These are phyloP conservation scores for Physocephala rufipes DNA, from an alignment of 2,888 invertebrate species.

Conservation along the genomic window DNA sequence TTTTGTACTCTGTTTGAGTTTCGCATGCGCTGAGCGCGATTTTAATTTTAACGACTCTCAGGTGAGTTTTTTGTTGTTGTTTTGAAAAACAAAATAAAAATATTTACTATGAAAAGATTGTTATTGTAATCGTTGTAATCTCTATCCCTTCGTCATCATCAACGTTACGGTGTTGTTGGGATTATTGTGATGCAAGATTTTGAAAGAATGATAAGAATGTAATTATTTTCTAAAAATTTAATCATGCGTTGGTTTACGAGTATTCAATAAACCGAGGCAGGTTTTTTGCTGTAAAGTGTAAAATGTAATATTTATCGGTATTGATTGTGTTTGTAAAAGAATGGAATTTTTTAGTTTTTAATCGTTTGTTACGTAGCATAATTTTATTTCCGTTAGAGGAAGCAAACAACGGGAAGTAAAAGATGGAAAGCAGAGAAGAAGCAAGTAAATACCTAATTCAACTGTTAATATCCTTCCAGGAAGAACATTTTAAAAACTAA, in stretches of 20 bases:
- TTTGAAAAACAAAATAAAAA: no score
- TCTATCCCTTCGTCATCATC: not conserved
- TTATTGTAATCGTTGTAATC: not conserved
- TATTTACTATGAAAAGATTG: not conserved
- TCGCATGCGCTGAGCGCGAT: conserved; percentile 57
- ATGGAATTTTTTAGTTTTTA: no score
- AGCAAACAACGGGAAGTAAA: no score
- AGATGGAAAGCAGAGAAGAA: no score
- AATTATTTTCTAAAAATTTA: conserved; percentile 7
- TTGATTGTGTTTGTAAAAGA: not conserved
- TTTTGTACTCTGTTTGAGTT: conserved; percentile 44
- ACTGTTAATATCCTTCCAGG: no score
- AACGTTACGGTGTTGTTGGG: conserved; percentile 23
- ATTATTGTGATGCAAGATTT: conserved; percentile 17
- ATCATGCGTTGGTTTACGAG: not conserved
- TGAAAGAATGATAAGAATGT: not conserved
- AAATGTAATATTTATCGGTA: no score
- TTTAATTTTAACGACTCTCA: conserved; percentile 65
- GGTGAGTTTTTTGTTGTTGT: conserved; percentile 49
- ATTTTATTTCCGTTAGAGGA: no score
- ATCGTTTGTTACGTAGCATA: no score
- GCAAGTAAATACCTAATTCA: no score
- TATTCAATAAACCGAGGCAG: no score
- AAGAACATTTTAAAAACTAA: no score
- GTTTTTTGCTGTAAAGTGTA: no score